phyloP scores from a whole-genome alignment of 2,888 invertebrate genomes.

The Charanyca ferruginea region DNA sequence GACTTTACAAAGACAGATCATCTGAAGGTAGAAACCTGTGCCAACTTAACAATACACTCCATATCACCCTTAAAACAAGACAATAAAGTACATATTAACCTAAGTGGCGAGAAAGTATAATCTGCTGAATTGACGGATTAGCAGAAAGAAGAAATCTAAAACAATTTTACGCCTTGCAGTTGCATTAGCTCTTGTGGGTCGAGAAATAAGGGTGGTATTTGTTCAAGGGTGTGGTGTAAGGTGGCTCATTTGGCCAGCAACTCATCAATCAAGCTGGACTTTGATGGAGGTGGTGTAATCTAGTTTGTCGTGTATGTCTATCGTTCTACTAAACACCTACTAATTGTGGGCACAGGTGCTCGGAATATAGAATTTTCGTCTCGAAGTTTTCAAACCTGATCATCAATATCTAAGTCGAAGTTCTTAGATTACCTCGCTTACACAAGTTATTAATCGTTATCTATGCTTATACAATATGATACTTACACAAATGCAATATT shows the following conservation, averaged over 20 bases:
- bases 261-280: constrained; percentile 85
- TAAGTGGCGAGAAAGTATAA: constrained; percentile 34
- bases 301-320: constrained; percentile 83
- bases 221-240: constrained; percentile 16
- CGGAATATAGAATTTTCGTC: constrained; percentile 6
- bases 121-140: constrained; percentile 72
- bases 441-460: neutral
- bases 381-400: neutral
- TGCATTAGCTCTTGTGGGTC: constrained; percentile 26
- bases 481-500: no score
- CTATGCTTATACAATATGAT: no score
- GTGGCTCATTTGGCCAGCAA: constrained; percentile 76
- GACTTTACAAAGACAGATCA: constrained; percentile 69
- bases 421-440: neutral
- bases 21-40: constrained; percentile 59
- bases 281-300: constrained; percentile 86
- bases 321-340: constrained; percentile 75
- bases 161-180: constrained; percentile 52
- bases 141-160: constrained; percentile 68
- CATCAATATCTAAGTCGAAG: neutral
- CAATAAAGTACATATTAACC: constrained; percentile 53
- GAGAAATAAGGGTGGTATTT: constrained; percentile 55
- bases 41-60: constrained; percentile 12
- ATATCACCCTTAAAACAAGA: constrained; percentile 3
- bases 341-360: constrained; percentile 80